Percentiles rank a stretch among this genome's conserved stretches.
phyloP scores from a whole-genome alignment of 2,113 vertebrate genomes.

The Etheostoma cragini region DNA sequence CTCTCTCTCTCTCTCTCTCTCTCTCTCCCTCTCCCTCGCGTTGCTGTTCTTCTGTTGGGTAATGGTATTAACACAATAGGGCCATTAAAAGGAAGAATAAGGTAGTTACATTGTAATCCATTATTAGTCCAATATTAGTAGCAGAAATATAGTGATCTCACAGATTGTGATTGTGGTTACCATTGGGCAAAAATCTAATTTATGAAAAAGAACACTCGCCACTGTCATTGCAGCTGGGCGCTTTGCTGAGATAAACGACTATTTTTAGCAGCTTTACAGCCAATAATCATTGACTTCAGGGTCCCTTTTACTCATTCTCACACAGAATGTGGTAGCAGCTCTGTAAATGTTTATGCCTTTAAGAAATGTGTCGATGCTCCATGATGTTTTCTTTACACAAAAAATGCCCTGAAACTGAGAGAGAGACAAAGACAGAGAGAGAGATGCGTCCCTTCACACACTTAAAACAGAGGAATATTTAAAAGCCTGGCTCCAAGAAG shows the following conservation, averaged over 20 bases:
- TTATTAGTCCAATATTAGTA: not conserved
- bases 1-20: no score
- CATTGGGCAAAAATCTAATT: not conserved
- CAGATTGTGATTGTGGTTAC: not conserved
- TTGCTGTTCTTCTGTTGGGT: not conserved
- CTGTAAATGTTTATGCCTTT: not conserved
- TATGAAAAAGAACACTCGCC: not conserved
- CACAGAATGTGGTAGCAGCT: not conserved
- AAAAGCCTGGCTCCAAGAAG: conserved; percentile 9
- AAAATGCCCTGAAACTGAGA: not conserved
- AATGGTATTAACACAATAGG: not conserved
- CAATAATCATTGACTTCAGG: not conserved
- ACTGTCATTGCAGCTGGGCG: not conserved
- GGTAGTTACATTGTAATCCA: not conserved
- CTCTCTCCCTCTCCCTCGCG: no score
- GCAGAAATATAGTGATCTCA: not conserved
- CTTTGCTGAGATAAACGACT: not conserved
- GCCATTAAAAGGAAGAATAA: not conserved
- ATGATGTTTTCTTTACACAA: not conserved
- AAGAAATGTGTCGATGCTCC: not conserved
- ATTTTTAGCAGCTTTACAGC: not conserved
- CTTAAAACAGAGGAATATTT: not conserved
- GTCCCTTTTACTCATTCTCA: not conserved
- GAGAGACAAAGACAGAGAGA: not conserved
- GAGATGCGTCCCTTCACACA: not conserved